A percentile compares a stretch with the other conserved stretches of the same genome.
Conservation (phyloP, 2,113 vertebrate genomes). For the Leptobrachium ailaonicum region DNA sequence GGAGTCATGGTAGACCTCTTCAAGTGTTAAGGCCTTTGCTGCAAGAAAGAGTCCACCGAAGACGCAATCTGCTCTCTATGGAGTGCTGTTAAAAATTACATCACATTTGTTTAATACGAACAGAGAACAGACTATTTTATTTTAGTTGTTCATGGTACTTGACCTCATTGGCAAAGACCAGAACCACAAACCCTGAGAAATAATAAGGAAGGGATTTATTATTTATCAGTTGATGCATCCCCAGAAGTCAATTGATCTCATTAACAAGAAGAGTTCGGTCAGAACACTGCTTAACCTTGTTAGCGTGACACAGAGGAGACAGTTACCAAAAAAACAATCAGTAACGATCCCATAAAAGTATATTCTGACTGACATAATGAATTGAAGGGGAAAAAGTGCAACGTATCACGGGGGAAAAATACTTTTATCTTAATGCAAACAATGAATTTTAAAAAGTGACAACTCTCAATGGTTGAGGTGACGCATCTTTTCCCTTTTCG, state of each 20-base stretch:
- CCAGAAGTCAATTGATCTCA: constrained; percentile 59
- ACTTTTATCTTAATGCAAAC: constrained; percentile 59
- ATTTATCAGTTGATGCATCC: constrained; percentile 46
- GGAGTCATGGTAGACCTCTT: background rate
- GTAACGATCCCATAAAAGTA: constrained; percentile 41
- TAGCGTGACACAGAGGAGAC: constrained; percentile 44
- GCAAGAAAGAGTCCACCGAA: background rate
- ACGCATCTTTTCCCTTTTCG: constrained; percentile 72
- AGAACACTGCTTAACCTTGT: constrained; percentile 59
- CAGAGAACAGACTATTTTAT: constrained; percentile 10
- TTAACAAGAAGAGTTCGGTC: constrained; percentile 56
- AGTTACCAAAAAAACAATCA: constrained; percentile 30
- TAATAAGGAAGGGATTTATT: constrained; percentile 49
- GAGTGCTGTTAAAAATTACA: constrained; percentile 16
- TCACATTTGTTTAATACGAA: constrained; percentile 32
- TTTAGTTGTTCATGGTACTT: constrained; percentile 46
- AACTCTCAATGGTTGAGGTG: constrained; percentile 74
- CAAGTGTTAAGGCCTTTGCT: background rate
- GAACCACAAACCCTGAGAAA: constrained; percentile 43
- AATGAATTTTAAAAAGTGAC: constrained; percentile 68
- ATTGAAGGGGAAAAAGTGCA: constrained; percentile 35
- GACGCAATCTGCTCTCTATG: constrained; percentile 13
- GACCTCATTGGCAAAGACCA: constrained; percentile 39
- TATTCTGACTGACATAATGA: constrained; percentile 49
- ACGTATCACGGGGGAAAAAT: constrained; percentile 49